Evolutionary conservation across 2,113 vertebrate genomes (phyloP).

Genomic region (Scatophagus argus): DNA sequence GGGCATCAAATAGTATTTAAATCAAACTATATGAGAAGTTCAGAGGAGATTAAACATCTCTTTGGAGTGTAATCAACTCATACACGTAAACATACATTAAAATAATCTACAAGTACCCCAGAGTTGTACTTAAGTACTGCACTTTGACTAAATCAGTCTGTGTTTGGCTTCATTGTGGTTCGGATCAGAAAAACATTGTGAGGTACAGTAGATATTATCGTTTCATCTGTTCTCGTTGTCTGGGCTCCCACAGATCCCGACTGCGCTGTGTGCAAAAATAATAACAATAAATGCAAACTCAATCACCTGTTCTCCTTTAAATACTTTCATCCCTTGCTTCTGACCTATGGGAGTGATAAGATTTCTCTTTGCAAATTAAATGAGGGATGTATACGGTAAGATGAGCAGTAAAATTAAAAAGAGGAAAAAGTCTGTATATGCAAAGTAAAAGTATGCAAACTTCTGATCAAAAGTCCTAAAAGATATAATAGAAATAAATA

Average conservation of each 20-base stretch:
- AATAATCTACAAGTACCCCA: background rate
- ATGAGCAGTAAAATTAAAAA: too few species aligned
- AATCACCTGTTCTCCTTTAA: background rate
- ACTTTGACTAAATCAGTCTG: background rate
- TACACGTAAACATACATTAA: too few species aligned
- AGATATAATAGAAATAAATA: too few species aligned
- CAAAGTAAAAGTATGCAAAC: too few species aligned
- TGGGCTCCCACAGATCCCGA: background rate
- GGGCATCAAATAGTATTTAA: background rate
- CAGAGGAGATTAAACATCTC: background rate
- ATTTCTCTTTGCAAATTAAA: background rate
- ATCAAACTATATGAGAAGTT: background rate
- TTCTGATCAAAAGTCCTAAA: background rate
- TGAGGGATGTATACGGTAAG: too few species aligned
- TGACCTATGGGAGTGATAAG: background rate
- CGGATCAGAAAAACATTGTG: constrained; percentile 1
- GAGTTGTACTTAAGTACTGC: background rate
- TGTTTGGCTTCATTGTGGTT: constrained; percentile 6
- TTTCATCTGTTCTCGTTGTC: background rate
- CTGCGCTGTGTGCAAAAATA: background rate
- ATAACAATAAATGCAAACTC: background rate
- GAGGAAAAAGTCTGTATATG: too few species aligned
- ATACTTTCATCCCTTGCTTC: background rate
- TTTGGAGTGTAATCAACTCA: background rate
- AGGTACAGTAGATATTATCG: background rate